Percentiles rank a stretch among this genome's conserved stretches.
Evolutionary conservation across 2,797 vertebrate genomes (phyloP).

Genomic region (Erpetoichthys calabaricus): DNA sequence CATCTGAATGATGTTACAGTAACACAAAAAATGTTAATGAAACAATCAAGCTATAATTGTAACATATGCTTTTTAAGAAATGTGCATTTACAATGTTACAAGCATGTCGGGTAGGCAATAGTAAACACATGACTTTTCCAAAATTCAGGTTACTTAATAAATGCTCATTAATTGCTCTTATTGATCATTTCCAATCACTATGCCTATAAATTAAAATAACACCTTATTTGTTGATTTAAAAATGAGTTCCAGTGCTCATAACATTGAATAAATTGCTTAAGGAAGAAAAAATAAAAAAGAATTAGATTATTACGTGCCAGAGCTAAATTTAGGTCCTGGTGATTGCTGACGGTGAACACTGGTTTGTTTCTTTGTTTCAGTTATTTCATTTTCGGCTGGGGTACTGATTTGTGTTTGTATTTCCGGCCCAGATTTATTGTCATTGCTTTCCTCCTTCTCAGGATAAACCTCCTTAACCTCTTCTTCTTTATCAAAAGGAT

Average conservation of each 20-base stretch:
- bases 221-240: too few relatives aligned
- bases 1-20: not conserved
- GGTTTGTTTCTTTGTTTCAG: conserved; percentile 11
- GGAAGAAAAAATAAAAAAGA: not conserved
- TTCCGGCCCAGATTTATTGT: not conserved
- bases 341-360: not conserved
- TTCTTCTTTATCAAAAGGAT: conserved; percentile 14
- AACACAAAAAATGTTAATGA: not conserved
- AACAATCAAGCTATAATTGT: too few relatives aligned
- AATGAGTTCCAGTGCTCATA: too few relatives aligned
- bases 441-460: conserved; percentile 9
- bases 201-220: too few relatives aligned
- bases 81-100: too few relatives aligned
- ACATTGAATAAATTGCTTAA: too few relatives aligned
- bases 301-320: conserved; percentile 19
- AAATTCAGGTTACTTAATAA: too few relatives aligned
- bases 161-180: too few relatives aligned
- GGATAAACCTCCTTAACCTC: conserved; percentile 11
- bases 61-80: too few relatives aligned
- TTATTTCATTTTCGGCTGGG: conserved; percentile 15
- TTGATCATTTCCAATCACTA: too few relatives aligned
- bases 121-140: too few relatives aligned
- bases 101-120: too few relatives aligned
- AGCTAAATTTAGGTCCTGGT: conserved; percentile 8
- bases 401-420: not conserved